Base-by-base conservation (phyloP, 2,113 vertebrate species). In the Rhynchopsitta pachyrhyncha region DNA sequence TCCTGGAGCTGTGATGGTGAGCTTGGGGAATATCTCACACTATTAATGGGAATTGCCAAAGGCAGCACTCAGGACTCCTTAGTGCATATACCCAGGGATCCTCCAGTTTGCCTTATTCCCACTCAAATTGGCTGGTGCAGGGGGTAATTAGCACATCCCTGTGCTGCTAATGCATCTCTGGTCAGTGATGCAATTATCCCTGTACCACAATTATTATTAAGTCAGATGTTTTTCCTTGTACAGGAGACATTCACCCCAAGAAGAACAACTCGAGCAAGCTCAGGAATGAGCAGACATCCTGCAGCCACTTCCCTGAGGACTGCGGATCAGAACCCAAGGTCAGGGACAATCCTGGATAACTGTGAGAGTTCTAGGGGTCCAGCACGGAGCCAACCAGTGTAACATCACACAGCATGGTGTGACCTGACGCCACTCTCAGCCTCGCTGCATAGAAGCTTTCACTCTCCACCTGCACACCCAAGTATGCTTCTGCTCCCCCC, bases 341-440 rank as follows among this genome's bases (percentile, higher is more conserved):
- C 47, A 31, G 49, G 63, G 76, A 52, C 68, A 90, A n/a, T 28
- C 82, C 39, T 0, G 3, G 69, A 1, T 9, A 17, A 7, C 59
- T 4, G 17, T 0, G 13, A 41, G 10, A 86, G 23, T 86, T 47
- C 35, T 13, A 3, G 1, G 57, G 19, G 68, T n/a, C 13, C 12
- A 23, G 11, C 7, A 0, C 4, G 0, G 12, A 16, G n/a, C 55
- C 86, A n/a, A 64, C 14, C 71, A 10, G 22, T 3, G 1, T 35
- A 9, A 63, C 18, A 9, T 15, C 82, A 41, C 6, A 0, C 1
- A n/a, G 82, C 44, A 94, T 62, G 35, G 50, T 1, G 1, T 13
- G 0, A 22, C 59, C 70, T 5, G 17, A 2, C 14, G 10, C 39
- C 42, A 2, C 18, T 1, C 47, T 12, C 12, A 4, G 67, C 67